A percentile compares a stretch with the other conserved stretches of the same genome.
These are phyloP conservation scores for Sternotherus odoratus DNA, from an alignment of 2,797 vertebrate species.

Conservation along the genomic window DNA sequence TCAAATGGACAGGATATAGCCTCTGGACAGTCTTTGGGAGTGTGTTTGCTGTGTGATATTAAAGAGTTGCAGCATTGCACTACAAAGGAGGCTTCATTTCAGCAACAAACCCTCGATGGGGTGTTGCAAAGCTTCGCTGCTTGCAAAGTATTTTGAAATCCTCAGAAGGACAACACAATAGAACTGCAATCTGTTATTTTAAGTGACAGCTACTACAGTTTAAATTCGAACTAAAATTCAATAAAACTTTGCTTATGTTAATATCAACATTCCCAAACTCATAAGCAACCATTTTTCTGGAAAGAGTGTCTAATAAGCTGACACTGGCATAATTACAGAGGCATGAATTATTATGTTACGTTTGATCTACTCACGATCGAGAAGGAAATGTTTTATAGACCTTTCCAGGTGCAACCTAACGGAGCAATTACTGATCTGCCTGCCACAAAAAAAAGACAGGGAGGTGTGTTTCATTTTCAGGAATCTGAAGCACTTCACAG, in stretches of 20 bases:
- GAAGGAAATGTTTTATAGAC: constrained; percentile 19
- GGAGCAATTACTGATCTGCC: neutral
- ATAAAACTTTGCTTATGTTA: neutral
- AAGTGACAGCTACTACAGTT: neutral
- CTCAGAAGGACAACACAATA: neutral
- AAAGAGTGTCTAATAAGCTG: neutral
- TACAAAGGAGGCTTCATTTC: constrained; percentile 6
- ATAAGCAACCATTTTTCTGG: neutral
- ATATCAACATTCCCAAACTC: neutral
- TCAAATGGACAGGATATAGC: neutral
- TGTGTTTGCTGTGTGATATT: neutral
- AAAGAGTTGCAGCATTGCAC: neutral
- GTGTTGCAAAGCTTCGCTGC: constrained; percentile 7
- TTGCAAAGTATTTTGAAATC: neutral
- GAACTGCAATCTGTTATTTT: neutral
- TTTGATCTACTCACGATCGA: constrained; percentile 9
- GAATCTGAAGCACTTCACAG: neutral
- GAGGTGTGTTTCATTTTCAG: constrained; percentile 11
- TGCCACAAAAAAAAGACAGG: neutral
- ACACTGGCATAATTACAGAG: constrained; percentile 1
- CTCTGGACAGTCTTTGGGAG: neutral
- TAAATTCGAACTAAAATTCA: neutral
- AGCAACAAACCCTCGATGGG: neutral
- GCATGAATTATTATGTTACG: neutral
- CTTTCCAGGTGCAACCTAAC: neutral